Evolutionary conservation across 2,113 vertebrate genomes (phyloP).

Genomic region (Lagopus muta): DNA sequence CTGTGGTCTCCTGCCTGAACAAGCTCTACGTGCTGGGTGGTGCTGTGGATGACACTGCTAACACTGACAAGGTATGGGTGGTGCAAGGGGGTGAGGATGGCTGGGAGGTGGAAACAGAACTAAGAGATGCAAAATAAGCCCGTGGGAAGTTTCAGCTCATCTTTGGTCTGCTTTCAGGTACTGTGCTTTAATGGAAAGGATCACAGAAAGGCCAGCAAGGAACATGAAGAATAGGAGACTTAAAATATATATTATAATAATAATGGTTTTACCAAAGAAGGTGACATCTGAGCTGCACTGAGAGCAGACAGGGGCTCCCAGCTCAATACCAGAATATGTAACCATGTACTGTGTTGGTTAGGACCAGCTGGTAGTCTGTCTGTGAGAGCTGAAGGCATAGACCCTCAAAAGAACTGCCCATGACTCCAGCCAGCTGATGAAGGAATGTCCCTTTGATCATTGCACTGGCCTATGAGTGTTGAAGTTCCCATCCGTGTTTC

Average conservation of each 20-base stretch:
- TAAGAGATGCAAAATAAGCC: neutral
- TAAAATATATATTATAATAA: neutral
- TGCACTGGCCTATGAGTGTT: neutral
- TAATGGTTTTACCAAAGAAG: neutral
- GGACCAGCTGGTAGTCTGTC: neutral
- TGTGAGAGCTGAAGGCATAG: neutral
- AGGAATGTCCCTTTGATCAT: neutral
- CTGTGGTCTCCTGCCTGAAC: constrained; percentile 70
- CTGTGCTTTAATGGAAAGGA: neutral
- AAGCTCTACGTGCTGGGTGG: constrained; percentile 81
- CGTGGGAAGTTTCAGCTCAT: neutral
- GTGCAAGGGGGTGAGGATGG: neutral
- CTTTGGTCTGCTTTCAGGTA: neutral
- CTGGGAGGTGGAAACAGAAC: neutral
- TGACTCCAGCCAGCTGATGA: neutral
- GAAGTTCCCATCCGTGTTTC: neutral
- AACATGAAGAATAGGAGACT: neutral
- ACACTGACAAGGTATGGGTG: constrained; percentile 76
- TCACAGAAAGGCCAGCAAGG: neutral
- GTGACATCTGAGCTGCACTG: neutral
- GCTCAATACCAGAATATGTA: neutral
- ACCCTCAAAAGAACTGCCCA: neutral
- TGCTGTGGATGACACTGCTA: constrained; percentile 71
- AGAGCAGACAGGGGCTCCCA: neutral
- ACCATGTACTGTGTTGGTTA: fast-evolving